A percentile compares a stretch with the other conserved stretches of the same genome.
Conservation (phyloP, 1,140 invertebrate genomes). For the Dendroctonus valens region DNA sequence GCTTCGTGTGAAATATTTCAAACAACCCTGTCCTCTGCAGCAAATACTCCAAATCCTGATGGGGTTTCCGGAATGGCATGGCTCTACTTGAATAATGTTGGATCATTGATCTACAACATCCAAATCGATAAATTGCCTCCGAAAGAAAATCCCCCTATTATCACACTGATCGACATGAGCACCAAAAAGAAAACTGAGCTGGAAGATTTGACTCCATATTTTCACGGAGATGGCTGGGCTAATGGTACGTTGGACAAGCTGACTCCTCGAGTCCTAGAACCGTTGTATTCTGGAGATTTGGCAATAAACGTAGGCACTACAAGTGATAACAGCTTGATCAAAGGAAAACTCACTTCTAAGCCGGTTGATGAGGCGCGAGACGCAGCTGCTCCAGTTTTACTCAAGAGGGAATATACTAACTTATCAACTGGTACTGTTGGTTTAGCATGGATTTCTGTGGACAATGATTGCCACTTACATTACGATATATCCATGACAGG, state of each 20-base stretch:
- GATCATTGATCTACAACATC: slow-evolving; percentile 71
- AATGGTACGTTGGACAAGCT: slow-evolving; percentile 67
- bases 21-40: slow-evolving; percentile 58
- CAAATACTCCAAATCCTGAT: slow-evolving; percentile 51
- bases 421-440: slow-evolving; percentile 60
- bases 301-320: slow-evolving; percentile 69
- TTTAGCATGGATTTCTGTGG: slow-evolving; percentile 77
- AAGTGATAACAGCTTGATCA: slow-evolving; percentile 56
- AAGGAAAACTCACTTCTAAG: slow-evolving; percentile 65
- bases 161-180: slow-evolving; percentile 69
- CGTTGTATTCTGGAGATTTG: slow-evolving; percentile 76
- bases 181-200: slow-evolving; percentile 67
- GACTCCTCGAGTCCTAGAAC: slow-evolving; percentile 69
- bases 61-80: slow-evolving; percentile 66
- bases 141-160: slow-evolving; percentile 57
- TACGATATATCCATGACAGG: slow-evolving; percentile 67
- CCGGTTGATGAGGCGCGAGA: slow-evolving; percentile 74
- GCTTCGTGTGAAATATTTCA: slow-evolving; percentile 81
- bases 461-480: slow-evolving; percentile 77
- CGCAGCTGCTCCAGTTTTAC: slow-evolving; percentile 62
- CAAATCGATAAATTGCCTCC: slow-evolving; percentile 56
- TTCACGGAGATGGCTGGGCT: slow-evolving; percentile 58
- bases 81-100: slow-evolving; percentile 73
- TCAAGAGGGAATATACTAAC: slow-evolving; percentile 59
- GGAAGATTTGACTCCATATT: slow-evolving; percentile 65